These are phyloP conservation scores for Neoascia interrupta DNA, from an alignment of 2,888 invertebrate species.

Conservation along the genomic window DNA sequence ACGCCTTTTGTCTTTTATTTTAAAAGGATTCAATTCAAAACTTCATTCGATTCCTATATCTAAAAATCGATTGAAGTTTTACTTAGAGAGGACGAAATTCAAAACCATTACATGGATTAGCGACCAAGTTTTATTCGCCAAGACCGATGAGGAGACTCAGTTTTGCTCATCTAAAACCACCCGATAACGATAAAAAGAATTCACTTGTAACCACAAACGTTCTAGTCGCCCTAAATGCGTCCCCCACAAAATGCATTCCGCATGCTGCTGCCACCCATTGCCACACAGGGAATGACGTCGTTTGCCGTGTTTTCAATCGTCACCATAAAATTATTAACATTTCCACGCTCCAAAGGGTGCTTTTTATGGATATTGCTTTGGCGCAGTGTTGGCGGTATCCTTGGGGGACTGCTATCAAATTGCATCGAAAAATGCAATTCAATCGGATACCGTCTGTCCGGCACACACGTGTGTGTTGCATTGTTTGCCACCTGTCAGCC, in stretches of 20 bases:
- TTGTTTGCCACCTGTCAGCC: slow-evolving; percentile 64
- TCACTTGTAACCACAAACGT: slow-evolving; percentile 32
- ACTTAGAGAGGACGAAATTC: slow-evolving; percentile 6
- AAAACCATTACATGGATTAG: slow-evolving; percentile 21
- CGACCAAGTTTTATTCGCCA: not conserved
- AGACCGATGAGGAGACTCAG: slow-evolving; percentile 17
- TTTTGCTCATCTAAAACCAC: slow-evolving; percentile 44
- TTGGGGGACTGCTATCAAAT: slow-evolving; percentile 29
- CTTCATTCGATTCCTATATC: too few species aligned
- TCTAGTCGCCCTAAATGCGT: slow-evolving; percentile 12
- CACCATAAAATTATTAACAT: slow-evolving; percentile 69
- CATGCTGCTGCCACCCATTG: slow-evolving; percentile 9
- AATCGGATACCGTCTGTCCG: slow-evolving; percentile 5
- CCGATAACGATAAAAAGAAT: slow-evolving; percentile 42
- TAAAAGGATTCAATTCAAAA: too few species aligned
- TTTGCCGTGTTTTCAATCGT: slow-evolving; percentile 63
- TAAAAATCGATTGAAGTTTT: slow-evolving; percentile 10
- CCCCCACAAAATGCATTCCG: slow-evolving; percentile 51
- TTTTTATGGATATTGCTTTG: slow-evolving; percentile 58
- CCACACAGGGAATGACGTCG: slow-evolving; percentile 26
- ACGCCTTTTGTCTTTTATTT: too few species aligned
- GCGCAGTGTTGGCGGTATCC: slow-evolving; percentile 6
- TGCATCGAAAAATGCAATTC: slow-evolving; percentile 58
- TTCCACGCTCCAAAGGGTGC: slow-evolving; percentile 57
- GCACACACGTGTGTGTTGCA: slow-evolving; percentile 38